Conservation (phyloP, 2,888 invertebrate genomes). For the Agrotis puta region DNA sequence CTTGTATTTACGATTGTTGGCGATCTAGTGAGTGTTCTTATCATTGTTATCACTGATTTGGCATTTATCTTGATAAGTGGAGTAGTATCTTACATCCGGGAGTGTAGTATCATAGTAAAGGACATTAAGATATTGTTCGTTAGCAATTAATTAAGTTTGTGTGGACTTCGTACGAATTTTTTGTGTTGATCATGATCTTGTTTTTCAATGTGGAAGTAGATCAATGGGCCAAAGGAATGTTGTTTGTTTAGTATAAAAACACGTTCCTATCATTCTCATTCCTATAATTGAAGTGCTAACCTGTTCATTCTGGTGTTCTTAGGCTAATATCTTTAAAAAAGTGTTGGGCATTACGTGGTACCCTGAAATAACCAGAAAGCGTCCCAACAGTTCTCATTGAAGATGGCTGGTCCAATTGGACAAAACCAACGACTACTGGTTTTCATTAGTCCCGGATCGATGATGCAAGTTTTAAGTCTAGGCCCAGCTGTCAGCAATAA, state of each 20-base stretch:
- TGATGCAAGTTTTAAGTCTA: too few species aligned
- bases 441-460: too few species aligned
- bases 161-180: background rate
- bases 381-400: too few species aligned
- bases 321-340: background rate
- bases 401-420: background rate
- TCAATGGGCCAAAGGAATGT: background rate
- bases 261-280: background rate
- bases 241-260: background rate
- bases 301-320: background rate
- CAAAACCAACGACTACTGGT: background rate
- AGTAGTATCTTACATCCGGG: constrained; percentile 60
- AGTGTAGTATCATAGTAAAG: constrained; percentile 26
- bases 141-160: constrained; percentile 5
- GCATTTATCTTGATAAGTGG: constrained; percentile 51
- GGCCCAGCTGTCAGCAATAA: too few species aligned
- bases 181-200: constrained; percentile 4
- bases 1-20: constrained; percentile 20
- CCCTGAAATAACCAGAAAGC: background rate
- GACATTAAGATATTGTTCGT: constrained; percentile 27
- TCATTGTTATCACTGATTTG: constrained; percentile 54
- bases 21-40: constrained; percentile 38
- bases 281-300: background rate
- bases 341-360: background rate
- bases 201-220: background rate